Evolutionary conservation across 2,888 invertebrate genomes (phyloP).

Genomic region (Macaria notata): DNA sequence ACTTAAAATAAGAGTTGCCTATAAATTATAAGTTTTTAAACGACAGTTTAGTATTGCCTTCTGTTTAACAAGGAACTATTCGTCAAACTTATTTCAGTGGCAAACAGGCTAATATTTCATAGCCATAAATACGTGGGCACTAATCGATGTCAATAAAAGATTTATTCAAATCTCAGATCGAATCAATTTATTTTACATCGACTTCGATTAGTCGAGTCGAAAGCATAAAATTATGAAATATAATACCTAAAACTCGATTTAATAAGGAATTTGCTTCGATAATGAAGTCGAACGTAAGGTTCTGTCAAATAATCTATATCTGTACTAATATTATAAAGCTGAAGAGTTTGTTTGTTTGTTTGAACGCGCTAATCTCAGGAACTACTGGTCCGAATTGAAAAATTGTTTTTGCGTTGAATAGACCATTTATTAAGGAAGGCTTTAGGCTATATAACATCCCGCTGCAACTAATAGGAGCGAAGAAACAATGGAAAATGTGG

Average conservation of each 20-base stretch:
- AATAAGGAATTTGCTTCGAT: constrained; percentile 21
- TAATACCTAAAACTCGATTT: constrained; percentile 18
- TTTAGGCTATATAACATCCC: no score
- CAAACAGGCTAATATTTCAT: neutral
- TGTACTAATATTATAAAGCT: no score
- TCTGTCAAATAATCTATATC: constrained; percentile 45
- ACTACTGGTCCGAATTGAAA: no score
- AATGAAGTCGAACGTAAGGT: constrained; percentile 33
- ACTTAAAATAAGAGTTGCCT: no score
- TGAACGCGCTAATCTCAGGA: no score
- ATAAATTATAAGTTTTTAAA: no score
- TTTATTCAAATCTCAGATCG: constrained; percentile 11
- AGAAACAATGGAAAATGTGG: no score
- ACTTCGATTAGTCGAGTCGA: constrained; percentile 12
- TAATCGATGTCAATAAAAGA: constrained; percentile 13
- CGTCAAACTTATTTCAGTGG: neutral
- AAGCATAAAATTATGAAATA: constrained; percentile 23
- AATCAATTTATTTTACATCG: constrained; percentile 10
- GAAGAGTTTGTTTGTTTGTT: no score
- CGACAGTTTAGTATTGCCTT: no score
- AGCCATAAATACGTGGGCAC: constrained; percentile 2
- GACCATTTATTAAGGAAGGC: no score
- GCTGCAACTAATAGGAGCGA: no score
- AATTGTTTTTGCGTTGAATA: no score
- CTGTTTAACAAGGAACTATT: neutral